Base-by-base conservation (phyloP, 2,888 invertebrate species). In the Augiades crinisus region DNA sequence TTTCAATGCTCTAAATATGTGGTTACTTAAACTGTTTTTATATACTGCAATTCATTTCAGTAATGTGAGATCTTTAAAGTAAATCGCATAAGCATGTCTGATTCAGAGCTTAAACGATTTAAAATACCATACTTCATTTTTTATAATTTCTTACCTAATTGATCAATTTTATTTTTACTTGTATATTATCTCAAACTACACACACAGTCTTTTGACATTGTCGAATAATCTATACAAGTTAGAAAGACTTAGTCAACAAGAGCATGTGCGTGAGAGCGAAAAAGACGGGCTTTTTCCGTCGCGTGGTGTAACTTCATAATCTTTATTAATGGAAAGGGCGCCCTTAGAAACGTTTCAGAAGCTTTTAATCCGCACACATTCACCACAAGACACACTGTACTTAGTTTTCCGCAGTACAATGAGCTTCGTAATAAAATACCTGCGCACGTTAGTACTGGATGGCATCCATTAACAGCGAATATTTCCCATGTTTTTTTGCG, bases 241-340 rank as follows among this genome's bases (percentile, higher is more conserved):
- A n/a, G n/a, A n/a, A n/a, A 12, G 33, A 10, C 47, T 40, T 49
- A 33, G 36, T 40, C 21, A 21, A 38, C 33, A 31, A 49, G 47
- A 33, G 40, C 40, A 22, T 49, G 47, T 33, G 33, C 47, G 47
- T 40, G 30, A 49, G 41, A 40, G 22, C 40, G 33, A 49, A 30
- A 40, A 49, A 47, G 33, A 22, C 30, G 21, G 31, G 10, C 40
- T 33, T 49, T 49, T 49, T 49, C 47, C n/a, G 33, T 33, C 33
- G 27, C 12, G 31, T 33, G 16, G 47, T 33, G 47, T 50, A 70
- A 65, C 66, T 63, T 47, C 44, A 63, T 68, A 72, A 72, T 70
- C 72, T 67, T 70, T 72, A 72, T 70, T 71, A 70, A 70, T 64
- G 67, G 62, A 69, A 57, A 59, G 64, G 64, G 55, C 59, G 62